Base-by-base conservation (phyloP, 2,797 vertebrate genomes). In the Takifugu rubripes region DNA sequence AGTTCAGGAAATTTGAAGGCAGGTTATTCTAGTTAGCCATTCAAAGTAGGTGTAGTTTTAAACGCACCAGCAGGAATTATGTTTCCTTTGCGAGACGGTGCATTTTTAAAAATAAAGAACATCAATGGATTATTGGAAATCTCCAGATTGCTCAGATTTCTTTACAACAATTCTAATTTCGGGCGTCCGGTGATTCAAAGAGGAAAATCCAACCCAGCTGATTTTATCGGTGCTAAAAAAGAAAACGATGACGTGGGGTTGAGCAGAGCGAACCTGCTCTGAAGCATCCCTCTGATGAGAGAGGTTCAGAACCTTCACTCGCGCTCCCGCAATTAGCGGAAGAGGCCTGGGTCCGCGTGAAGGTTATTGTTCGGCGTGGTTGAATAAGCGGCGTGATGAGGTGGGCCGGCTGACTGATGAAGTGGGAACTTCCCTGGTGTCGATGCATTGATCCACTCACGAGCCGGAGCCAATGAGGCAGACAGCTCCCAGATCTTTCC, bases 161-260 rank as follows among this genome's bases (percentile, higher is more conserved):
- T 7, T 14, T 12, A 12, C 33, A 36, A 3, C 4, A 36, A 11
- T 2, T 31, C 8, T 31, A 6, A 31, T 31, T 33, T 33, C 11
- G 14, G 36, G 75, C 62, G 78, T 70, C 56, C 61, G 70, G 74
- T 74, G 62, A 52, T 71, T 49, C 56, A 62, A 42, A 58, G 71
- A 70, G 59, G 75, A 69, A 68, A 74, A 33, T 10, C 65, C 66
- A 70, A 73, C 74, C 73, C 81, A 78, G 70, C 63, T 76, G 83
- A 85, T 75, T 75, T 73, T 83, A 74, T 82, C 86, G 87, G 89
- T 88, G 78, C 90, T 78, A 88, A 29, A 29, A 85, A 76, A 89
- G 80, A 45, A 81, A 66, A 89, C 89, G 88, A 88, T 86, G 74
- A 33, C 72, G 66, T 69, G 77, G 62, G 68, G 77, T 80, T 78